These are phyloP conservation scores for Candidula unifasciata DNA, from an alignment of 2,888 invertebrate genomes.

Conservation along the genomic window DNA sequence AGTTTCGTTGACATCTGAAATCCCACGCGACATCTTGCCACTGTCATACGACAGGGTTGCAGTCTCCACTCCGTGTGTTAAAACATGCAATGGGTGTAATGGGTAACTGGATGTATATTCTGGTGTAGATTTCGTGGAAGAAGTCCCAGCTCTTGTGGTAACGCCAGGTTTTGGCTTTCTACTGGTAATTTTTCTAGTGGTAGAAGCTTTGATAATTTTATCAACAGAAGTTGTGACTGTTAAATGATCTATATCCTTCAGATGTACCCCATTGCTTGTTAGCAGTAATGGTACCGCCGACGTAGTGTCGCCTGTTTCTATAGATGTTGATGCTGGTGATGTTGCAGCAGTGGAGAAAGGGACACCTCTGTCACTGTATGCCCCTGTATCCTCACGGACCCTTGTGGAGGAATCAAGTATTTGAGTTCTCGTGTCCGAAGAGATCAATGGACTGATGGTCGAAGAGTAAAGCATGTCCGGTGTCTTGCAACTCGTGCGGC, in stretches of 20 bases:
- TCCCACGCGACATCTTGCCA: background rate
- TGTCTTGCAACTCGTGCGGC: background rate
- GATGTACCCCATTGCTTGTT: conserved; percentile 38
- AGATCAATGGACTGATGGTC: background rate
- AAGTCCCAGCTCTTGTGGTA: background rate
- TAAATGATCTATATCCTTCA: conserved; percentile 17
- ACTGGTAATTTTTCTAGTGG: background rate
- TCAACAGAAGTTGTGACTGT: background rate
- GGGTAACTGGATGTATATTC: background rate
- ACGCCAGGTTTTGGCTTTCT: background rate
- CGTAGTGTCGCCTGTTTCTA: background rate
- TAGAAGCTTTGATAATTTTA: background rate
- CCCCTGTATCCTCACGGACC: background rate
- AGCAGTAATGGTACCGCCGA: conserved; percentile 18
- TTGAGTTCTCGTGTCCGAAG: background rate
- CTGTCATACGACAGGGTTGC: background rate
- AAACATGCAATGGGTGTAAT: background rate
- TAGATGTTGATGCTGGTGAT: background rate
- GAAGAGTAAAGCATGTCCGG: background rate
- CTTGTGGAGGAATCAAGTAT: background rate
- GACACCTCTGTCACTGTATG: too few relatives aligned
- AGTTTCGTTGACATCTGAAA: background rate
- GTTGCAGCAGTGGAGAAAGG: background rate
- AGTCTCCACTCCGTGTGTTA: conserved; percentile 2
- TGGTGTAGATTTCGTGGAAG: background rate